phyloP scores from a whole-genome alignment of 2,888 invertebrate species.

The Gymnoscelis rufifasciata region DNA sequence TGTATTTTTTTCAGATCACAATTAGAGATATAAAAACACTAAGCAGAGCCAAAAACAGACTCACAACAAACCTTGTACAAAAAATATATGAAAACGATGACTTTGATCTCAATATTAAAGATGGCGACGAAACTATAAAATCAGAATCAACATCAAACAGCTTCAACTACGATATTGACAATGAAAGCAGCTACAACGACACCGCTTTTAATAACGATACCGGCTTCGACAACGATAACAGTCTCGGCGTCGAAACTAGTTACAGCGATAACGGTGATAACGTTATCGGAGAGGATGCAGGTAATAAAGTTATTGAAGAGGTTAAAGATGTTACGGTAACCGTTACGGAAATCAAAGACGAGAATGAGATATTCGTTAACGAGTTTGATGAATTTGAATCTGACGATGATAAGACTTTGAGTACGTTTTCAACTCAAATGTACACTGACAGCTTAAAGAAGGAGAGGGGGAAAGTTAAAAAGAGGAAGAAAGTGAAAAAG shows the following conservation, averaged over 20 bases:
- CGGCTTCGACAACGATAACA: not conserved
- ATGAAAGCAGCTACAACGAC: not conserved
- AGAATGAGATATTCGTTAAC: constrained; percentile 31
- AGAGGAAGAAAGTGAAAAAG: constrained; percentile 31
- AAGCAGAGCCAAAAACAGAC: constrained; percentile 36
- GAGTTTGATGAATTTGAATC: constrained; percentile 24
- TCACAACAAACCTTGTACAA: constrained; percentile 39
- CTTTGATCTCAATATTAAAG: constrained; percentile 36
- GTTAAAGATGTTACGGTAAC: constrained; percentile 1
- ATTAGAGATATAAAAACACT: constrained; percentile 43
- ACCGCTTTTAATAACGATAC: constrained; percentile 2
- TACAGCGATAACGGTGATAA: not conserved
- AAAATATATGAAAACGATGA: constrained; percentile 42
- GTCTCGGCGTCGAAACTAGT: no score
- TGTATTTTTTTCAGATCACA: constrained; percentile 45
- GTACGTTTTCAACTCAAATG: constrained; percentile 7
- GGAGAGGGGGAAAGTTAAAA: constrained; percentile 23
- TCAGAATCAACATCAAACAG: no score
- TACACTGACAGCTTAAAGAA: constrained; percentile 35
- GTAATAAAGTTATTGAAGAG: no score
- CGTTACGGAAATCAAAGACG: constrained; percentile 28
- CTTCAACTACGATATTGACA: constrained; percentile 5
- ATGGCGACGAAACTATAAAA: constrained; percentile 35
- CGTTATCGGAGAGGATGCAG: no score
- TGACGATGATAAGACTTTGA: constrained; percentile 15